Conservation (phyloP, 2,888 invertebrate genomes). For the Villa cingulata region DNA sequence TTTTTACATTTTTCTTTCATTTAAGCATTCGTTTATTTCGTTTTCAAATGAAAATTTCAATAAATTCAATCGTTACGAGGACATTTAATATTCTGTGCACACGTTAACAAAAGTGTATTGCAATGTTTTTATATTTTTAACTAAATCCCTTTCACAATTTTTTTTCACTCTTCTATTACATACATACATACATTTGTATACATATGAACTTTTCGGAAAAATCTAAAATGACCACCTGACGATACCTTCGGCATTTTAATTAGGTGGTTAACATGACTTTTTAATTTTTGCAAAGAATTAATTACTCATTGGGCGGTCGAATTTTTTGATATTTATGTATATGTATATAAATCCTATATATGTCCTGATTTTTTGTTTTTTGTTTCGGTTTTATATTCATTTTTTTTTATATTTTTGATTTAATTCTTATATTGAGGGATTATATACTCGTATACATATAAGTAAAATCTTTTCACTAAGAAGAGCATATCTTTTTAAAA, state of each 20-base stretch:
- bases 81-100: background rate
- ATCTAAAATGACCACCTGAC: slow-evolving; percentile 4
- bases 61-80: background rate
- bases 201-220: background rate
- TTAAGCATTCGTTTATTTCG: slow-evolving; percentile 1
- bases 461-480: too few species aligned
- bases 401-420: too few species aligned
- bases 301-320: slow-evolving; percentile 35
- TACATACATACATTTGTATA: too few species aligned
- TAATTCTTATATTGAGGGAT: too few species aligned
- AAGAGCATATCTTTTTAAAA: too few species aligned
- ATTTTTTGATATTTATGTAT: background rate
- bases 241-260: slow-evolving; percentile 32
- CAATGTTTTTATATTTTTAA: background rate
- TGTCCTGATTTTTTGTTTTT: too few species aligned
- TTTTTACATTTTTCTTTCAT: slow-evolving; percentile 2
- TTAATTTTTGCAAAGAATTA: slow-evolving; percentile 37
- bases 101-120: background rate
- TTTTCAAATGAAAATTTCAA: too few species aligned
- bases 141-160: background rate
- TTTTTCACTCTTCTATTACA: background rate
- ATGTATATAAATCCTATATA: too few species aligned
- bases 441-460: too few species aligned
- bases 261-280: slow-evolving; percentile 37
- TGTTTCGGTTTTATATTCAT: too few species aligned